A percentile compares a stretch with the other conserved stretches of the same genome.
These are phyloP conservation scores for Adelges cooleyi DNA, from an alignment of 1,140 invertebrate species.

Conservation along the genomic window DNA sequence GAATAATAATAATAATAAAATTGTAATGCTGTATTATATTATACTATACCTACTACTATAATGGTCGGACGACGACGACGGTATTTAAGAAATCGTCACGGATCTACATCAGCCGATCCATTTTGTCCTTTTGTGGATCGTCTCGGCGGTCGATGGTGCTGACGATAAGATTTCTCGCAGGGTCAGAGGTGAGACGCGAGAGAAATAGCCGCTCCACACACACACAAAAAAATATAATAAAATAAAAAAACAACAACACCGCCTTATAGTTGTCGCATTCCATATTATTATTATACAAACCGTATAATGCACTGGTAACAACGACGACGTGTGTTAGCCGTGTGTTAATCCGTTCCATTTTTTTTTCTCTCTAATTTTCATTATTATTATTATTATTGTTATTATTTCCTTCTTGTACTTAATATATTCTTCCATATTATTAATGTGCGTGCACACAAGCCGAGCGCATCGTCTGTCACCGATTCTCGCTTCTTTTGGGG, in stretches of 20 bases:
- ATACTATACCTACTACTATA: too few relatives aligned
- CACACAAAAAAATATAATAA: neutral
- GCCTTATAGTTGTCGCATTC: slow-evolving; percentile 14
- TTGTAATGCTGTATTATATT: too few relatives aligned
- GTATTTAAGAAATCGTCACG: slow-evolving; percentile 19
- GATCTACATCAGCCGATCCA: neutral
- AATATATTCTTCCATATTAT: slow-evolving; percentile 1
- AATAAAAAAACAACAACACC: too few relatives aligned
- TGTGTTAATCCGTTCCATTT: slow-evolving; percentile 20
- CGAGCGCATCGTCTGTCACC: slow-evolving; percentile 14
- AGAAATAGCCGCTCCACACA: neutral
- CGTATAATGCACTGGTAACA: neutral
- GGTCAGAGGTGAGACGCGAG: slow-evolving; percentile 8
- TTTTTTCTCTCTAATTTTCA: neutral
- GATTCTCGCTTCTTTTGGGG: slow-evolving; percentile 10
- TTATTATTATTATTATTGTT: slow-evolving; percentile 7
- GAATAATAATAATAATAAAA: too few relatives aligned
- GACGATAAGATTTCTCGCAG: neutral
- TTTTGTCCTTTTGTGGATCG: neutral
- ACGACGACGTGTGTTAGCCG: neutral
- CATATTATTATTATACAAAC: neutral
- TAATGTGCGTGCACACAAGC: slow-evolving; percentile 6
- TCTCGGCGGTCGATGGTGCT: neutral
- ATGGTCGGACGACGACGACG: too few relatives aligned
- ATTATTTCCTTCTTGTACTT: neutral